A percentile compares a stretch with the other conserved stretches of the same genome.
Evolutionary conservation across 1,140 invertebrate species (phyloP).

Genomic region (Akabosia matsudoensis): DNA sequence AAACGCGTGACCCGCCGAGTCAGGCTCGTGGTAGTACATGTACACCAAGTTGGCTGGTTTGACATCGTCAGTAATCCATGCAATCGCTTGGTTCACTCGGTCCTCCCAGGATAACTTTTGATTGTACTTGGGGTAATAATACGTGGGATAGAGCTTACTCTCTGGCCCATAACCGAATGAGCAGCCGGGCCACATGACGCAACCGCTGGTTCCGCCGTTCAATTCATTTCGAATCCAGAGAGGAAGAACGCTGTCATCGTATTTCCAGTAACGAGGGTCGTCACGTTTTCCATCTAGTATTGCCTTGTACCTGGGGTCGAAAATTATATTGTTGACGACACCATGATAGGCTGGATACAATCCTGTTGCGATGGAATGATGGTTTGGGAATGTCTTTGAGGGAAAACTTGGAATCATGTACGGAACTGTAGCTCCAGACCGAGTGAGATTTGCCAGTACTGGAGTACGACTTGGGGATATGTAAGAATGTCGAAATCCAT

Average conservation of each 20-base stretch:
- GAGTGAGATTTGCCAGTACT: constrained; percentile 56
- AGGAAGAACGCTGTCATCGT: constrained; percentile 56
- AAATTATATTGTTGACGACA: constrained; percentile 65
- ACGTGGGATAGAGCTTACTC: background rate
- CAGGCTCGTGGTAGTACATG: constrained; percentile 24
- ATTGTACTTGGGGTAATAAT: background rate
- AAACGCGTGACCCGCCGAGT: background rate
- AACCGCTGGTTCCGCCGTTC: background rate
- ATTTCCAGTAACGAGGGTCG: constrained; percentile 55
- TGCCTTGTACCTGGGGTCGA: constrained; percentile 57
- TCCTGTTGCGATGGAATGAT: constrained; percentile 73
- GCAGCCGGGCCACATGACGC: background rate
- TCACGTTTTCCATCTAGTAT: constrained; percentile 52
- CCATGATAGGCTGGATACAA: constrained; percentile 72
- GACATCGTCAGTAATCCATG: background rate
- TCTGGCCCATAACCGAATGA: background rate
- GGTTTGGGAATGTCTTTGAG: constrained; percentile 77
- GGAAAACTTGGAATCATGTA: constrained; percentile 67
- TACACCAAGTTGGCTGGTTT: constrained; percentile 25
- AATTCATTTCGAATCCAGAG: constrained; percentile 53
- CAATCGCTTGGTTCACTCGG: constrained; percentile 1
- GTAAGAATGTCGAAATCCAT: constrained; percentile 66
- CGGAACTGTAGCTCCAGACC: constrained; percentile 59
- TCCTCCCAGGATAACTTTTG: background rate
- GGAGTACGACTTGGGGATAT: constrained; percentile 55